Evolutionary conservation across 1,140 invertebrate genomes (phyloP), one percentile per base, ranked within the genome.

Genomic region (Anastatus disparis): DNA sequence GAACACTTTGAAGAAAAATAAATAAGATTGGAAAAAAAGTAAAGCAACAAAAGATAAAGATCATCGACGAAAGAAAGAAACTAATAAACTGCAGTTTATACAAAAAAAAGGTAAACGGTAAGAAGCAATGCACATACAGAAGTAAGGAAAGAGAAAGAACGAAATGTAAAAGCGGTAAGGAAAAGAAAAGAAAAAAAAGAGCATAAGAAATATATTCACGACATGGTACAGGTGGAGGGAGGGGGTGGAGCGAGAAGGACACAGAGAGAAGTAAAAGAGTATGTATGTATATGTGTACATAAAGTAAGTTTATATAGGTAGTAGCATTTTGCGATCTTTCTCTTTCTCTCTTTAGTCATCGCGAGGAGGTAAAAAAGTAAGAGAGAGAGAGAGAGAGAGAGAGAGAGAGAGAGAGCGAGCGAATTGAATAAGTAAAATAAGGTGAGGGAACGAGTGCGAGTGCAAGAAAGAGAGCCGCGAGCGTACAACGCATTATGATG

Each of bases 401-500:
- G 63, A 29, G 48, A 6, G 53, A 59, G 44, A 4, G 12, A 50
- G 26, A 63, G 58, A 46, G 44, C 40, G 20, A 17, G 35, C 31
- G 46, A 38, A 20, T 8, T 6, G 58, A 26, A 17, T 3, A 58
- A n/a, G 22, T 15, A 3, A 3, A 8, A 26, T 8, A 27, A 40
- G 59, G 26, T 7, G 38, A 17, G 59, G 31, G 59, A 6, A 22
- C 48, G 42, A 55, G 62, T 62, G 40, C 22, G 52, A 44, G 70
- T 31, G 65, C 55, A 50, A 44, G 61, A 48, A 46, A 46, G 73
- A 62, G 56, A 64, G 56, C 61, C 61, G 64, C 52, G 75, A 77
- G 78, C 81, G 79, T 83, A 77, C 80, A 76, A 76, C 78, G 78
- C 80, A 84, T 85, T 86, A 86, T 84, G 82, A 86, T 84, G 84